Evolutionary conservation across 2,113 vertebrate species (phyloP).

Genomic region (Apaloderma vittatum): DNA sequence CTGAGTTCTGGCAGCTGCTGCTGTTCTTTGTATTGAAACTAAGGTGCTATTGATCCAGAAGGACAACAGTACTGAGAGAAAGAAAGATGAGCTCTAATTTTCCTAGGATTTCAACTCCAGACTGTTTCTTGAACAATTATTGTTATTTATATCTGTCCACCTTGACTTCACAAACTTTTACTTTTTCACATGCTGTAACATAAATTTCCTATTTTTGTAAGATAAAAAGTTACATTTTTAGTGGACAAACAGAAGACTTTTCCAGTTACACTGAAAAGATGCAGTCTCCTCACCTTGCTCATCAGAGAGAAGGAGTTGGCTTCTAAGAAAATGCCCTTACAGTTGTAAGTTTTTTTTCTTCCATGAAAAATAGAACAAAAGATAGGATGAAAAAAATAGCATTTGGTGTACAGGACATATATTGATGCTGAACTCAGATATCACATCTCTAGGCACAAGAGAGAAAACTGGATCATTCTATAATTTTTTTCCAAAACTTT

Average conservation of each 20-base stretch:
- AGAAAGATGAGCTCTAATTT: background rate
- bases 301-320: background rate
- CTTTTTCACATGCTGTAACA: background rate
- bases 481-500: background rate
- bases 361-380: background rate
- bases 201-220: background rate
- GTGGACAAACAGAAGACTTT: background rate
- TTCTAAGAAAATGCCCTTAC: background rate
- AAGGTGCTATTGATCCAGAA: background rate
- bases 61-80: background rate
- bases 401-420: background rate
- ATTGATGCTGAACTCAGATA: background rate
- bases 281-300: fast-evolving
- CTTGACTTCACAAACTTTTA: background rate
- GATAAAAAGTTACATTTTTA: background rate
- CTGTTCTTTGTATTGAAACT: background rate
- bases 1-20: background rate
- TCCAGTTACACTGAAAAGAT: background rate
- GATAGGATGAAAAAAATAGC: background rate
- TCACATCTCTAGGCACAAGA: background rate
- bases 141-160: background rate
- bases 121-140: background rate
- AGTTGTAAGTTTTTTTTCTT: background rate
- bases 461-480: background rate
- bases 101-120: background rate